phyloP scores from a whole-genome alignment of 2,797 vertebrate species.

The Selene dorsalis region DNA sequence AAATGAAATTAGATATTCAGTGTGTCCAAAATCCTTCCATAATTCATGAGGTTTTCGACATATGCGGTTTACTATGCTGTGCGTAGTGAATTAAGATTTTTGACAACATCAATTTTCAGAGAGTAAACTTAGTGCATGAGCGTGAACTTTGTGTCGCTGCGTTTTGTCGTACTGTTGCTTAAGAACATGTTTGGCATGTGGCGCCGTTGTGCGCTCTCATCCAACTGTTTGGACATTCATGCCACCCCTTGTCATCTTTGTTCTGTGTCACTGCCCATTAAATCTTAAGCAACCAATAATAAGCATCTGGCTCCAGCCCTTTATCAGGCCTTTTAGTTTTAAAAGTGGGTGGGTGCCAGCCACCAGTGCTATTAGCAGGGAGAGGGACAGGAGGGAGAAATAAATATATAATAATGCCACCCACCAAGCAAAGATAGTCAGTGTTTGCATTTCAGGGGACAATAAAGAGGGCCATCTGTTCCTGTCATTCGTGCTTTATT shows the following conservation, averaged over 20 bases:
- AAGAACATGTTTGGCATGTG: slow-evolving; percentile 14
- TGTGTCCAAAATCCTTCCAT: slow-evolving; percentile 3
- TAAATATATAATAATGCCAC: slow-evolving; percentile 82
- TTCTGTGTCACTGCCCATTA: slow-evolving; percentile 69
- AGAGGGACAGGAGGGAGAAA: slow-evolving; percentile 73
- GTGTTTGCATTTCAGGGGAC: slow-evolving; percentile 87
- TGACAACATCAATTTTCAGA: background rate
- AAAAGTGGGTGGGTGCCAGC: slow-evolving; percentile 74
- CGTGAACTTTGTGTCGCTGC: background rate
- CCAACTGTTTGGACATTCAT: slow-evolving; percentile 48
- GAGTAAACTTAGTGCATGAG: background rate
- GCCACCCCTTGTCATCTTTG: slow-evolving; percentile 57
- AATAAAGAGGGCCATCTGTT: slow-evolving; percentile 88
- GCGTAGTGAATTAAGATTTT: background rate
- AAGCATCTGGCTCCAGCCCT: slow-evolving; percentile 70
- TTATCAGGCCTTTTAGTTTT: slow-evolving; percentile 73
- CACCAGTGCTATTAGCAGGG: slow-evolving; percentile 67
- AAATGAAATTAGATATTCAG: slow-evolving; percentile 21
- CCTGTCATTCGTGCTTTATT: slow-evolving; percentile 86
- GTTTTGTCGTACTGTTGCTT: slow-evolving; percentile 9
- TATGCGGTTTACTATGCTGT: background rate
- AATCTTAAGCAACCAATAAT: slow-evolving; percentile 68
- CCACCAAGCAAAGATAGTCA: slow-evolving; percentile 84
- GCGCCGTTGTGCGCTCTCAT: slow-evolving; percentile 14
- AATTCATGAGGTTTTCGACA: slow-evolving; percentile 9